Evolutionary conservation across 92 coral and sea anemone species (phyloP).

Genomic region (Phymanthus crucifer): DNA sequence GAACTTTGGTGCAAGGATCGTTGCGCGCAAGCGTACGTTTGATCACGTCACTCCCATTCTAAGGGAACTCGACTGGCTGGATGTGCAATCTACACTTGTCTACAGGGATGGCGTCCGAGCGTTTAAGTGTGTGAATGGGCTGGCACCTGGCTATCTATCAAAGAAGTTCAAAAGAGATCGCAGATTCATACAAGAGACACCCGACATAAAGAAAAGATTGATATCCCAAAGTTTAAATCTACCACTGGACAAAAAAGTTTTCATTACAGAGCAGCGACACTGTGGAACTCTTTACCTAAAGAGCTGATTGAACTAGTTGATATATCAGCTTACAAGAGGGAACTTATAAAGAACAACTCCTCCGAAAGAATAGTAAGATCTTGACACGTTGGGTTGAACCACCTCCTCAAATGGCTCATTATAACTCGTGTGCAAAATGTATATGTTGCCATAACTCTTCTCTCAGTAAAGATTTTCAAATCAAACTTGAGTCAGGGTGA

Average conservation of each 20-base stretch:
- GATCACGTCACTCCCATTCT: conserved; percentile 40
- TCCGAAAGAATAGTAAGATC: too few species aligned
- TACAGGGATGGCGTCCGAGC: too few species aligned
- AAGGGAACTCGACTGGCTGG: conserved; percentile 26
- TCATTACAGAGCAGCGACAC: conserved; percentile 17
- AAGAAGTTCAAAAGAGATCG: conserved; percentile 28
- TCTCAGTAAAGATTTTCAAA: too few species aligned
- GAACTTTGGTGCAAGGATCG: conserved; percentile 23
- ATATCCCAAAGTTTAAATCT: conserved; percentile 33
- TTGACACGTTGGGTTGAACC: too few species aligned
- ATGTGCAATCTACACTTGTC: not conserved
- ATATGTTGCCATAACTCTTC: too few species aligned
- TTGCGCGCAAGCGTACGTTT: conserved; percentile 30
- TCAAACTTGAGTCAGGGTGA: too few species aligned
- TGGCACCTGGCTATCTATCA: conserved; percentile 15
- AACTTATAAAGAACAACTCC: too few species aligned
- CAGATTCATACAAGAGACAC: conserved; percentile 20
- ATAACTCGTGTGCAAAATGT: too few species aligned
- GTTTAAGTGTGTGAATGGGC: not conserved
- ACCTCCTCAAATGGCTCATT: too few species aligned
- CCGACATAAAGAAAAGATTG: conserved; percentile 26
- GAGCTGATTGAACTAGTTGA: not conserved
- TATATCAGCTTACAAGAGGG: too few species aligned
- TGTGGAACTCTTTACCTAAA: conserved; percentile 31
- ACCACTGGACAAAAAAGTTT: conserved; percentile 43